phyloP scores from a whole-genome alignment of 1,140 invertebrate species.

The Diorhabda carinulata region DNA sequence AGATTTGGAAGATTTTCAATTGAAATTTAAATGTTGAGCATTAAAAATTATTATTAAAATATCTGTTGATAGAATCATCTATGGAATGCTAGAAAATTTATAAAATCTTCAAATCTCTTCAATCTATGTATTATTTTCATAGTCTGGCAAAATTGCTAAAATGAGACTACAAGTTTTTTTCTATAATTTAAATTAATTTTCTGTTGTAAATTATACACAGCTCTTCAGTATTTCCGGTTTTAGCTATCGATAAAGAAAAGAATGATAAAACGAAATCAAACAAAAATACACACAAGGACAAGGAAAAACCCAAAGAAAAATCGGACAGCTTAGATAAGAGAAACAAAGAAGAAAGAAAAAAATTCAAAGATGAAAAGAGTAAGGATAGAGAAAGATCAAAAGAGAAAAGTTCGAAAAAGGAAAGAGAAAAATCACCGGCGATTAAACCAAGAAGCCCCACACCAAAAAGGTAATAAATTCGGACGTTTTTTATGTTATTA shows the following conservation, averaged over 20 bases:
- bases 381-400: conserved; percentile 60
- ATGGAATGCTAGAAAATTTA: no score
- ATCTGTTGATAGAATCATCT: no score
- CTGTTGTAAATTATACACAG: no score
- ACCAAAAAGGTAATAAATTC: conserved; percentile 28
- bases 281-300: conserved; percentile 55
- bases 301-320: conserved; percentile 44
- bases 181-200: no score
- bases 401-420: conserved; percentile 59
- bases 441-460: conserved; percentile 27
- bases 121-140: no score
- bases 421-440: conserved; percentile 41
- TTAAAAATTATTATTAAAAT: no score
- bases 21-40: neutral
- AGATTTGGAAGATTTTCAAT: neutral
- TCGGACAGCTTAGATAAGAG: conserved; percentile 44
- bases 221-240: neutral
- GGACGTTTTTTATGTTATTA: neutral
- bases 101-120: no score
- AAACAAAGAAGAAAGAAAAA: conserved; percentile 57
- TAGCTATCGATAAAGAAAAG: conserved; percentile 53
- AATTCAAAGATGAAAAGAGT: conserved; percentile 57
- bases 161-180: no score
- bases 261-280: conserved; percentile 56
- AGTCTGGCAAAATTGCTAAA: no score